Conservation (phyloP, 1,140 invertebrate species). For the Copidosoma floridanum region DNA sequence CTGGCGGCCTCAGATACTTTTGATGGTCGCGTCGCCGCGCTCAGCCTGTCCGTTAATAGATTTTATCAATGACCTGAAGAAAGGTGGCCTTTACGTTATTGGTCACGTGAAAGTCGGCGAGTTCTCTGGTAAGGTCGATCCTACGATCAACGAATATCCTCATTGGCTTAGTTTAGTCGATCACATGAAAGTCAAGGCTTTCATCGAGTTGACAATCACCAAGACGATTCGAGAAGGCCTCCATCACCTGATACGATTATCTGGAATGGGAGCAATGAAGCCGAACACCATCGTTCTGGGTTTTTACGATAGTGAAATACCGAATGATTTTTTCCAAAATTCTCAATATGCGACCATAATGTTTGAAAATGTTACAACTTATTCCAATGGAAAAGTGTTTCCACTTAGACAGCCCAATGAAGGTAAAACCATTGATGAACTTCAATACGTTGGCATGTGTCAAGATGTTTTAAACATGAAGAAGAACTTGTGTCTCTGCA, state of each 20-base stretch:
- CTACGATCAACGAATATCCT: conserved; percentile 72
- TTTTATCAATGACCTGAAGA: conserved; percentile 98
- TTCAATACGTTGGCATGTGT: conserved; percentile 87
- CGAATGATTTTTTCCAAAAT: conserved; percentile 71
- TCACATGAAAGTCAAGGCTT: conserved; percentile 92
- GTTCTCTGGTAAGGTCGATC: conserved; percentile 64
- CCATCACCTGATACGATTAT: conserved; percentile 86
- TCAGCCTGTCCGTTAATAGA: conserved; percentile 87
- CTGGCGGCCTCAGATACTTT: conserved; percentile 95
- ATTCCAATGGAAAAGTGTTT: conserved; percentile 46
- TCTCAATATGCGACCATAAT: conserved; percentile 48
- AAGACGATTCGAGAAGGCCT: conserved; percentile 82
- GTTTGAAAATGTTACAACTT: conserved; percentile 45
- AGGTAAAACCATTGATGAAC: conserved; percentile 46
- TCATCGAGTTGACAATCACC: conserved; percentile 92
- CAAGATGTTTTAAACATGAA: conserved; percentile 84
- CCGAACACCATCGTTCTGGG: conserved; percentile 93
- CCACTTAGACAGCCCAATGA: conserved; percentile 43
- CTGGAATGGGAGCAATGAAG: conserved; percentile 98
- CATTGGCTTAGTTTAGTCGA: conserved; percentile 88
- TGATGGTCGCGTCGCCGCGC: conserved; percentile 90
- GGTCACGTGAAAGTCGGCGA: conserved; percentile 84
- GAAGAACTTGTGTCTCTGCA: conserved; percentile 92
- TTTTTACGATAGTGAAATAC: conserved; percentile 79
- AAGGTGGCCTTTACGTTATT: conserved; percentile 93